Base-by-base conservation (phyloP, 1,140 invertebrate genomes). In the Phenacoccus solenopsis region DNA sequence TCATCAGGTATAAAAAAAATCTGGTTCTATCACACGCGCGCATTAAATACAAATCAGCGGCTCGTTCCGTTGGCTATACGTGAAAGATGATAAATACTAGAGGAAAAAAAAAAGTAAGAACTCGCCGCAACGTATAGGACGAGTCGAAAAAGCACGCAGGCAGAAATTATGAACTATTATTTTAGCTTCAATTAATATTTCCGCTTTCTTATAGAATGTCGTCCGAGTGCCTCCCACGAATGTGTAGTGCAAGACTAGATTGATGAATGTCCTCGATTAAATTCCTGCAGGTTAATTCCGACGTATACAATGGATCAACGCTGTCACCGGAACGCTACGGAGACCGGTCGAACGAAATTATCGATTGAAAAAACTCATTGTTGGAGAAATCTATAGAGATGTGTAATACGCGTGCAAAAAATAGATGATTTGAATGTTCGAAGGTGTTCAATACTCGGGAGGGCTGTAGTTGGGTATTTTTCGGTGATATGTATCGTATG, bases 31-130 rank as follows among this genome's bases (percentile, higher is more conserved):
- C 59, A 64, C 59, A 25, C 59, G 59, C 25, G 59, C 25, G 25
- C 59, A 64, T 27, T 64, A 64, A 64, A 64, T 64, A 64, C 59
- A 64, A 64, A 64, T 25, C 59, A 64, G 59, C 25, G 59, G 22
- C 21, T 25, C 59, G 38, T 49, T 49, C 38, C 38, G 38, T 24
- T 64, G 5, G 4, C 20, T 64, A 24, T 64, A 27, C 59, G 25
- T 64, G 59, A 25, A 24, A 10, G n/a, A 38, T 38, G n/a, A 38
- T n/a, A 38, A 38, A 38, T 10, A 38, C 32, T 38, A 10, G 32
- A n/a, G 32, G 32, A n/a, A 24, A 64, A 64, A 64, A 64, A 25
- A 59, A 32, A 32, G 13, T 5, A 32, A 32, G 5, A 32, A 32
- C 30, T 7, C 30, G n/a, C 30, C 5, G 13, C 30, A 7, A 32